phyloP scores from a whole-genome alignment of 2,113 vertebrate genomes.

The Hassar affinis region DNA sequence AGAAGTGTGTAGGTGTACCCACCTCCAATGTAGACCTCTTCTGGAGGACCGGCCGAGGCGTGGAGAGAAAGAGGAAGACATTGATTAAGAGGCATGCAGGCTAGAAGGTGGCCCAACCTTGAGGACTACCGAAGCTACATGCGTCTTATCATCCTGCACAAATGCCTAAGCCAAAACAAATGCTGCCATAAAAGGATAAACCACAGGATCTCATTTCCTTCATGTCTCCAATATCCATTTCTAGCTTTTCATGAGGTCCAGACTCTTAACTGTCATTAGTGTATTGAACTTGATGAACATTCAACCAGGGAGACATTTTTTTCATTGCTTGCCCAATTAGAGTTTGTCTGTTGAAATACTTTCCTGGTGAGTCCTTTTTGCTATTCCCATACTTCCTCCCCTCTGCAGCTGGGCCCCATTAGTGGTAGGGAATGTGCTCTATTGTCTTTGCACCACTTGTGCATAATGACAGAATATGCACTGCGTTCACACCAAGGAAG shows the following conservation, averaged over 20 bases:
- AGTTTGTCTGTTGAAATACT: constrained; percentile 3
- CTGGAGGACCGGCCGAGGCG: constrained; percentile 90
- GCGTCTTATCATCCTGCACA: constrained; percentile 52
- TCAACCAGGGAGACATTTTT: constrained; percentile 37
- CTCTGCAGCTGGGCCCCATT: constrained; percentile 17
- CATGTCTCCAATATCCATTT: constrained; percentile 25
- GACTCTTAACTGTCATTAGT: constrained; percentile 16
- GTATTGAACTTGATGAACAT: constrained; percentile 18
- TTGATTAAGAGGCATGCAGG: constrained; percentile 99
- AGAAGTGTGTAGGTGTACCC: constrained; percentile 77
- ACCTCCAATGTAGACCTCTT: constrained; percentile 99
- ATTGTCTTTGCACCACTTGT: neutral
- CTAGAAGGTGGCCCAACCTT: constrained; percentile 84
- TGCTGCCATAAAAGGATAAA: constrained; percentile 32
- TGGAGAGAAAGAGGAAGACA: constrained; percentile 99
- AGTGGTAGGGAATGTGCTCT: neutral
- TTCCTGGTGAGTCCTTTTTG: neutral
- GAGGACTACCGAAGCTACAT: constrained; percentile 76
- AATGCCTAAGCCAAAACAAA: constrained; percentile 49
- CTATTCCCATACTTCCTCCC: neutral
- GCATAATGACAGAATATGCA: neutral
- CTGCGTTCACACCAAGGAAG: constrained; percentile 7
- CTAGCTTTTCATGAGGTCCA: constrained; percentile 27
- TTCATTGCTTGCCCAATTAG: constrained; percentile 17
- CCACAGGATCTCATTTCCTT: constrained; percentile 31